Evolutionary conservation across 1,140 invertebrate species (phyloP).

Genomic region (Phthorimaea operculella): DNA sequence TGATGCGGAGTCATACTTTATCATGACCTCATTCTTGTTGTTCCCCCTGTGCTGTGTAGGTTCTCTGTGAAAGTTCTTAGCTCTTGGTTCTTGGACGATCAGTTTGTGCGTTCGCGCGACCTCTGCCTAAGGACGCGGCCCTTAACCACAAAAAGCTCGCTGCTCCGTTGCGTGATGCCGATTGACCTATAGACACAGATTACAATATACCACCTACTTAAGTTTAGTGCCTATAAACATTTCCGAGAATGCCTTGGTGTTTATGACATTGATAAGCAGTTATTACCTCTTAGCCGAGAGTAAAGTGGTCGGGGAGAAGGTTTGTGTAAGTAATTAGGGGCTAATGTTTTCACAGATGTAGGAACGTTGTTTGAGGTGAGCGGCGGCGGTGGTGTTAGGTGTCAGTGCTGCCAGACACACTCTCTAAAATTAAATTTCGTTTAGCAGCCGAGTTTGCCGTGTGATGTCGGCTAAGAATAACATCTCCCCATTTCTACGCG

Average conservation of each 20-base stretch:
- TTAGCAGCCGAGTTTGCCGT: too few species aligned
- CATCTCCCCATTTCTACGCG: too few species aligned
- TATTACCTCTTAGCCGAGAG: too few species aligned
- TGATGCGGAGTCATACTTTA: too few species aligned
- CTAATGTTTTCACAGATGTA: slow-evolving; percentile 19
- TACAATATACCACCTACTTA: background rate
- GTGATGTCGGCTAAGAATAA: too few species aligned
- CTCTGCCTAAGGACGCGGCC: slow-evolving; percentile 45
- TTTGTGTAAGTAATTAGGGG: slow-evolving; percentile 1
- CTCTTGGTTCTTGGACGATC: slow-evolving; percentile 16
- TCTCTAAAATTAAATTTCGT: too few species aligned
- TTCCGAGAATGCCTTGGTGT: background rate
- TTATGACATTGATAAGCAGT: background rate
- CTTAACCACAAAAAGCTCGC: slow-evolving; percentile 35
- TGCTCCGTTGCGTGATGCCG: slow-evolving; percentile 23
- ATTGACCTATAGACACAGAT: slow-evolving; percentile 26
- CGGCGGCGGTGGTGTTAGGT: slow-evolving; percentile 8
- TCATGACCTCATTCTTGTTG: too few species aligned
- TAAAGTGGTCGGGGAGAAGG: background rate
- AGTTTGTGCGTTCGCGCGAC: slow-evolving; percentile 34
- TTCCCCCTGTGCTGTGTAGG: too few species aligned
- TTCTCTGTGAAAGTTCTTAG: too few species aligned
- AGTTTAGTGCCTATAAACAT: background rate
- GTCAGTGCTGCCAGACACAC: background rate
- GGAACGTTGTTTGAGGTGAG: slow-evolving; percentile 27